Evolutionary conservation across 1,140 invertebrate species (phyloP), one percentile per base, ranked within the genome.

Genomic region (Brachionus calyciflorus): DNA sequence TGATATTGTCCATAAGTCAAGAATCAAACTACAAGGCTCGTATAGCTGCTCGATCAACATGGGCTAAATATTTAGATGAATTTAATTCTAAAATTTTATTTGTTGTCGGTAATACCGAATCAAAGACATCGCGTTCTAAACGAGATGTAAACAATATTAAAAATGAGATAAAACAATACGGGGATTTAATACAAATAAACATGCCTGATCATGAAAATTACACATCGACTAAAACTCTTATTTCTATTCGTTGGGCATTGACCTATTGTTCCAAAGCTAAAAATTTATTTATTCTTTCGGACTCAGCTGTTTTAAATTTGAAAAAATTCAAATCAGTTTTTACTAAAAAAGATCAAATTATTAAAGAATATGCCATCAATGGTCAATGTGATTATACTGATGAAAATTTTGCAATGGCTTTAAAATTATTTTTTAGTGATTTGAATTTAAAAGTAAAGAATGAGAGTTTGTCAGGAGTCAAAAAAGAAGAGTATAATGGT

Each of bases 141-240:
- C 24, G 24, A 5, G 3, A 26, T 4, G 17, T 51, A 4, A 37
- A 60, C 6, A 28, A 7, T 17, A 17, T 73, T 7, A n/a, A 7
- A 51, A 14, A 73, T 10, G 69, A 73, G 10, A 73, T 73, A 28
- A 30, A 12, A 0, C 19, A 73, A 7, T 6, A 73, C 10, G 21
- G 10, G 17, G 69, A 73, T 24, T 5, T 73, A 21, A 51, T 73
- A 24, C 46, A 51, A 51, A 55, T 73, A 40, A 73, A 73, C 46
- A 73, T 73, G 69, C 69, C 69, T 4, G 69, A 73, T 41, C 46
- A 73, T 19, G 69, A 73, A 37, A 55, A 73, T 19, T 51, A 55
- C 46, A 51, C 46, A 12, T 51, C 46, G 28, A 73, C 46, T 7
- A 73, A 73, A 41, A 55, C 69, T 40, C 46, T 73, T 1, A 73